Percentiles rank a stretch among this genome's conserved stretches.
Conservation (phyloP, 2,888 invertebrate genomes). For the Lasioglossum villosulum region DNA sequence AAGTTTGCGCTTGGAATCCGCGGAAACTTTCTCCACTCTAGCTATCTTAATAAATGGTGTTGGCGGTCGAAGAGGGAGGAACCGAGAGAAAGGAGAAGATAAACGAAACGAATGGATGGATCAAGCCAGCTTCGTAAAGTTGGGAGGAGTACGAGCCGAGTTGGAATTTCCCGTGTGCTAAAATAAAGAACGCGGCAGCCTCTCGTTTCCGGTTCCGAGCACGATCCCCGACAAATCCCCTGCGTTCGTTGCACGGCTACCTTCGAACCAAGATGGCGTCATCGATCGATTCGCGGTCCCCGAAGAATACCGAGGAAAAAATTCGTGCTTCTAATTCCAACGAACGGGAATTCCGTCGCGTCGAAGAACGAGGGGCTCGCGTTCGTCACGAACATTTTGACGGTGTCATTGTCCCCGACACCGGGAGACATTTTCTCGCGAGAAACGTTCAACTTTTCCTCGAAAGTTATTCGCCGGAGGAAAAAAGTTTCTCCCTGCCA, state of each 20-base stretch:
- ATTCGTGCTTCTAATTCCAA: not conserved
- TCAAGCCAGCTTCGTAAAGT: not conserved
- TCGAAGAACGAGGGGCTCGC: not conserved
- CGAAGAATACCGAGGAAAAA: not conserved
- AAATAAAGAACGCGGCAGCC: not conserved
- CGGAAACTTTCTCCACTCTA: not conserved
- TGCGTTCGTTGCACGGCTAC: not conserved
- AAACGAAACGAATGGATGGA: constrained; percentile 2
- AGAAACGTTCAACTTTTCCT: not conserved
- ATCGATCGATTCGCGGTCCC: not conserved
- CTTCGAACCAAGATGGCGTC: constrained; percentile 1
- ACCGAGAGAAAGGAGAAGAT: not conserved
- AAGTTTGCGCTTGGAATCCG: not conserved
- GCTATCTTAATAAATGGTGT: not conserved
- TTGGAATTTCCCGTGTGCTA: not conserved
- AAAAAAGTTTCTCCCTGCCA: not conserved
- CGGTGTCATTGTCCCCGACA: not conserved
- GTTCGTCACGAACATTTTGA: not conserved
- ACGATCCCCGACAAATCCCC: not conserved
- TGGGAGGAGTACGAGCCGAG: not conserved
- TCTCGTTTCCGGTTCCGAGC: not conserved
- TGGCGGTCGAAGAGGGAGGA: not conserved
- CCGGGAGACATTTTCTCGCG: not conserved
- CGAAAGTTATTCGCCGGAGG: not conserved
- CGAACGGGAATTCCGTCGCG: not conserved